Conservation (phyloP, 1,140 invertebrate genomes). For the Berghia stephanieae region DNA sequence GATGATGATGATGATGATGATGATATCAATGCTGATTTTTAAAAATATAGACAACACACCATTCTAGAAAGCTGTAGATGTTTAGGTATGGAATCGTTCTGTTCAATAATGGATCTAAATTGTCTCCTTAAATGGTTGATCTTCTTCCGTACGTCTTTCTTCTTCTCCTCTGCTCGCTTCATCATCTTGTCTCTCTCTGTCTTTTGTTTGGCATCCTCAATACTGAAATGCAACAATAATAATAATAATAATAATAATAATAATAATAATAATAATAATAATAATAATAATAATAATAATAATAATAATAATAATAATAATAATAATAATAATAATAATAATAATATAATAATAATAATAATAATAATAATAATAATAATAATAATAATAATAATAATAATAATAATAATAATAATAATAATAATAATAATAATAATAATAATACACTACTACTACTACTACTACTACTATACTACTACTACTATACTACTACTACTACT, state of each 20-base stretch:
- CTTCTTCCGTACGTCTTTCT: conserved; percentile 57
- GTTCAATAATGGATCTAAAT: conserved; percentile 61
- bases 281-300: not conserved
- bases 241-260: not conserved
- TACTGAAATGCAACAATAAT: conserved; percentile 60
- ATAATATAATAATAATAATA: not conserved
- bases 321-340: not conserved
- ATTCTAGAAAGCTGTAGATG: conserved; percentile 57
- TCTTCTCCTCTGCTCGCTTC: conserved; percentile 72
- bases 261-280: not conserved
- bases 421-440: not conserved
- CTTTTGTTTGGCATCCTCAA: conserved; percentile 77
- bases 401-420: not conserved
- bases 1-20: not conserved
- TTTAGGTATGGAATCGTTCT: conserved; percentile 61
- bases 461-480: no score
- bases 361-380: conserved; percentile 1
- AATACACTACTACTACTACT: no score
- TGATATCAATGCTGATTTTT: not conserved
- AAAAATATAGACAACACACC: conserved; percentile 49
- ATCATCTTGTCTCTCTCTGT: conserved; percentile 71
- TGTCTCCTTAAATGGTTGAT: conserved; percentile 62
- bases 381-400: not conserved
- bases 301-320: not conserved
- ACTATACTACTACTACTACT: not conserved